phyloP scores from a whole-genome alignment of 2,113 vertebrate species.

The Mustelus asterias region DNA sequence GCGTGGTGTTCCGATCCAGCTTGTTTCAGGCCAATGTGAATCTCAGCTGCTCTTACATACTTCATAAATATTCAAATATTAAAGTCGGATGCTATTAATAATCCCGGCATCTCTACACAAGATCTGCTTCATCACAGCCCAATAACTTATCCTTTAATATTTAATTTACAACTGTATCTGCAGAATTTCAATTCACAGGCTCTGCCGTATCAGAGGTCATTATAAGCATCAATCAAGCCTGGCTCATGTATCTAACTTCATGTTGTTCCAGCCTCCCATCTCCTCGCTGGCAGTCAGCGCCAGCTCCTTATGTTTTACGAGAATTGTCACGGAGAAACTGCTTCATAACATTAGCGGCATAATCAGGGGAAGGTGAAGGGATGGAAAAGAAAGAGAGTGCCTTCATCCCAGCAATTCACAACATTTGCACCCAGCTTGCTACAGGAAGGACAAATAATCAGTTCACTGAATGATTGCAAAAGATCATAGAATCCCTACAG shows the following conservation, averaged over 20 bases:
- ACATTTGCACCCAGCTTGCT: neutral
- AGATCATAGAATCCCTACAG: too few relatives aligned
- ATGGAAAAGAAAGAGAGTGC: neutral
- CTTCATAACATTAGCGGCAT: neutral
- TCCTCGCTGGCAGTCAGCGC: neutral
- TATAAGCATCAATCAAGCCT: conserved; percentile 17
- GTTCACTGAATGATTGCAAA: neutral
- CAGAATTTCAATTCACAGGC: conserved; percentile 21
- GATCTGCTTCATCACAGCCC: neutral
- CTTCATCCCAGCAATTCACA: neutral
- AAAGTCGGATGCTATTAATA: conserved; percentile 9
- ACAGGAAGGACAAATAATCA: neutral
- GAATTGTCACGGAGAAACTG: neutral
- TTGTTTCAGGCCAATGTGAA: neutral
- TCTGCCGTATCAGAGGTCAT: neutral
- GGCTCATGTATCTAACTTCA: neutral
- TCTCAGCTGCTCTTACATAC: neutral
- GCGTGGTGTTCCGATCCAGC: neutral
- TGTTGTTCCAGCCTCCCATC: neutral
- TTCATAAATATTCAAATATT: conserved; percentile 35
- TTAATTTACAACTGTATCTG: conserved; percentile 22
- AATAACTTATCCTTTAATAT: conserved; percentile 32
- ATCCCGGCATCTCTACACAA: neutral
- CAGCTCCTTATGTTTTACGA: neutral
- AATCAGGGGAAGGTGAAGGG: neutral